phyloP scores from a whole-genome alignment of 2,113 vertebrate genomes.

The Podarcis cretensis region DNA sequence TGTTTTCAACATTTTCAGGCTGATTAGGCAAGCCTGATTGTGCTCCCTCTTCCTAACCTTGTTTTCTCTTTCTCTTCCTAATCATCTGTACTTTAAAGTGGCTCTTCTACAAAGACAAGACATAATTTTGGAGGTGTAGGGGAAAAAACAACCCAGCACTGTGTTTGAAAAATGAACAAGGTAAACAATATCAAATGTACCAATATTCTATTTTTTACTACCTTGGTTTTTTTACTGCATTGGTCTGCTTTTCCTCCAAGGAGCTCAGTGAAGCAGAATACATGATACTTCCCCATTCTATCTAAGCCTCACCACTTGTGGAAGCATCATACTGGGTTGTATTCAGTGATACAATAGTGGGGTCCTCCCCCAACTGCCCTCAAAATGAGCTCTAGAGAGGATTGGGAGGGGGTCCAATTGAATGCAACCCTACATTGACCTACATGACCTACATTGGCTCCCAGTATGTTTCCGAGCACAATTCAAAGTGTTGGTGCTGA shows the following conservation, averaged over 20 bases:
- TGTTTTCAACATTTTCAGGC: neutral
- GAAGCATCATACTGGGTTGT: too few species aligned
- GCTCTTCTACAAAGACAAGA: neutral
- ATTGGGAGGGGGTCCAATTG: too few species aligned
- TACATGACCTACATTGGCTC: too few species aligned
- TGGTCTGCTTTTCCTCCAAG: neutral
- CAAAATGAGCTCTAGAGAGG: neutral
- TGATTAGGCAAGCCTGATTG: conserved; percentile 21
- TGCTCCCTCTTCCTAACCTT: neutral
- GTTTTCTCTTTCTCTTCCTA: neutral
- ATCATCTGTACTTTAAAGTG: neutral
- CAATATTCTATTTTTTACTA: neutral
- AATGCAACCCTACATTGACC: too few species aligned
- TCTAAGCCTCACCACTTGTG: neutral
- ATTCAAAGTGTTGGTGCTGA: too few species aligned
- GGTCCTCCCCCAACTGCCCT: neutral
- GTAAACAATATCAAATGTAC: neutral
- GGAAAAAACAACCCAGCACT: neutral
- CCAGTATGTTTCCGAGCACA: too few species aligned
- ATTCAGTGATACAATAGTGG: too few species aligned
- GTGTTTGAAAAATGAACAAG: neutral
- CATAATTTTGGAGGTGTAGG: neutral
- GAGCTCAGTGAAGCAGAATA: neutral
- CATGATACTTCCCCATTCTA: neutral
- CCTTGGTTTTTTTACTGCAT: too few species aligned